Conservation (phyloP, 2,113 vertebrate genomes). For the Platysteira castanea region DNA sequence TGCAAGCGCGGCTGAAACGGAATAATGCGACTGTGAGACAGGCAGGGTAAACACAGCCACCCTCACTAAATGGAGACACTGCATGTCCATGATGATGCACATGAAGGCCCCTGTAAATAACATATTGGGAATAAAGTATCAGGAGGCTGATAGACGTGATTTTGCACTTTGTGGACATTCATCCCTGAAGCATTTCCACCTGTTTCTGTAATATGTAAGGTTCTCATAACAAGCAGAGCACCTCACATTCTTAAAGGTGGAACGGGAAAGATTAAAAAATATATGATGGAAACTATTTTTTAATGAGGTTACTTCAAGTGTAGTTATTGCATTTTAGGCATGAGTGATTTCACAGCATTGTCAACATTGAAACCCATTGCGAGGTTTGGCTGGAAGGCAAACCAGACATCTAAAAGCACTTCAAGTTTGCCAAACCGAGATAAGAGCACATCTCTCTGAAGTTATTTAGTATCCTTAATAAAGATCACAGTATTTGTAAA, state of each 20-base stretch:
- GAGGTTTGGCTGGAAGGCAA: slow-evolving; percentile 51
- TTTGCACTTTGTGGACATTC: neutral
- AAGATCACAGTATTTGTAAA: slow-evolving; percentile 51
- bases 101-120: neutral
- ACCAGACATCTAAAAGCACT: slow-evolving; percentile 45
- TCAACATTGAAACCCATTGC: slow-evolving; percentile 28
- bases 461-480: slow-evolving; percentile 54
- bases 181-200: neutral
- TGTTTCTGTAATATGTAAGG: neutral
- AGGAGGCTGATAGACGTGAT: neutral
- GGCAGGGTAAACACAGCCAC: neutral
- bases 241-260: neutral
- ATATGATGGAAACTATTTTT: slow-evolving; percentile 18
- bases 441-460: slow-evolving; percentile 59
- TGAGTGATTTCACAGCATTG: slow-evolving; percentile 45
- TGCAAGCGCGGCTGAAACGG: neutral
- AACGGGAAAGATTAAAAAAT: slow-evolving; percentile 30
- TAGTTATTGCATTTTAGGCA: slow-evolving; percentile 41
- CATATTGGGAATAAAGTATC: neutral
- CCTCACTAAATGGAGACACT: neutral
- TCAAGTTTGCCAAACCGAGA: slow-evolving; percentile 63
- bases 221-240: neutral
- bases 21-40: neutral
- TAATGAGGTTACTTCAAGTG: slow-evolving; percentile 28
- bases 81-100: neutral